Evolutionary conservation across 2,797 vertebrate genomes (phyloP).

Genomic region (Sebastes itinus): DNA sequence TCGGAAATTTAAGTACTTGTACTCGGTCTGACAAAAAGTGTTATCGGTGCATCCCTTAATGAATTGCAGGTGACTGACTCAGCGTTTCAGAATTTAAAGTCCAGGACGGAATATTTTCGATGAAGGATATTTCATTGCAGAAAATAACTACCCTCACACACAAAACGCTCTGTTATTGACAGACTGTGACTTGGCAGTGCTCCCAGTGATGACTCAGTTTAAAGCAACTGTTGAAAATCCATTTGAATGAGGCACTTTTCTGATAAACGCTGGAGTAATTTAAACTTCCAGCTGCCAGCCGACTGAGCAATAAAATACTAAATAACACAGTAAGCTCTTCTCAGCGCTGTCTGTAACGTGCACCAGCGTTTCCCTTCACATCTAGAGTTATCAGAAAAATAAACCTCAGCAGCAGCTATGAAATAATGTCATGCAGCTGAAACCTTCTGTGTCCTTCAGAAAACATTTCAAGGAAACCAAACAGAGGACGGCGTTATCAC

Average conservation of each 20-base stretch:
- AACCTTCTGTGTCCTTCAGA: neutral
- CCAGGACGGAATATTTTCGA: neutral
- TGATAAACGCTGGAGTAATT: slow-evolving; percentile 10
- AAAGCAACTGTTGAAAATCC: slow-evolving; percentile 28
- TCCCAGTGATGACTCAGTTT: slow-evolving; percentile 16
- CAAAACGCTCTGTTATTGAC: neutral
- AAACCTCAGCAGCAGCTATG: neutral
- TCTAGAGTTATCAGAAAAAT: neutral
- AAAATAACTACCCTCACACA: neutral
- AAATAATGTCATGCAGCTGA: neutral
- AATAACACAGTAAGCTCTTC: neutral
- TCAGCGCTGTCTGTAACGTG: neutral
- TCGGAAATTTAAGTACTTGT: no score
- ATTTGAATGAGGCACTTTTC: slow-evolving; percentile 8
- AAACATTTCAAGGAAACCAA: neutral
- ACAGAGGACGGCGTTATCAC: neutral
- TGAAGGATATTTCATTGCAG: neutral
- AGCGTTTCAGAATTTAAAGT: neutral
- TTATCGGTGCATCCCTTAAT: no score
- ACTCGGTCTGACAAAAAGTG: no score
- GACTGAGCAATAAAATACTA: neutral
- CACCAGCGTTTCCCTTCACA: neutral
- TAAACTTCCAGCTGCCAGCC: neutral
- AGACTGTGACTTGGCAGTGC: neutral
- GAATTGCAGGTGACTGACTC: neutral